Evolutionary conservation across 2,113 vertebrate species (phyloP), one percentile per base, ranked within the genome.

Genomic region (Phoxinus phoxinus): DNA sequence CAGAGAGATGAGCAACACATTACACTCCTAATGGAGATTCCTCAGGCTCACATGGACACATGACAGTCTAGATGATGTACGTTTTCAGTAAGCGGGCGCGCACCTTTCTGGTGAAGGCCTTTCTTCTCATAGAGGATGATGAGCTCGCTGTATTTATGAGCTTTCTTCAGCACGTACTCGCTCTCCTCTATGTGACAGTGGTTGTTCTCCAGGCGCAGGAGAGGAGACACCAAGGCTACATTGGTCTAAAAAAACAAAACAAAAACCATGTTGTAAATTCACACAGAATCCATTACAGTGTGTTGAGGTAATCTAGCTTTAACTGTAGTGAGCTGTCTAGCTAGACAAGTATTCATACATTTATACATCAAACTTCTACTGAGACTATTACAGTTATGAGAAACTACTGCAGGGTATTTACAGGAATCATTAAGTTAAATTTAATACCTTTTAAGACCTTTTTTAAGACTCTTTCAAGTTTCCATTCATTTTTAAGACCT

Each of bases 121-220:
- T 99, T 99, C 93, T 99, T 99, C 93, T 99, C 98, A 15, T 99
- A 99, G 2, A 99, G 95, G 91, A 99, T 99, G 59, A 99, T 99
- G 88, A 99, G 96, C 85, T 99, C 98, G 19, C 98, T 99, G 12
- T 99, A 99, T 91, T 99, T 99, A 87, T 99, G 98, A 4, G 97
- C 97, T 89, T 99, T 99, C 95, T 99, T 99, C 58, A 99, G 94
- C 61, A 99, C 96, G 0, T 97, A 97, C 88, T 99, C 98, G 15
- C 98, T 99, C 94, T 99, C 98, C 87, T 99, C 98, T 2, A 99
- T 97, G 88, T 99, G 98, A 90, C 98, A 99, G 92, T 99, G 98
- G 92, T 99, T 99, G 93, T 99, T 99, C 88, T 99, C 98, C 90
- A 99, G 93, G 1, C 98, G 97, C 21, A 99, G 93, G 67, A 99